Percentiles rank a stretch among this genome's conserved stretches.
Evolutionary conservation across 2,888 invertebrate genomes (phyloP).

Genomic region (Sarcophaga rosellei): DNA sequence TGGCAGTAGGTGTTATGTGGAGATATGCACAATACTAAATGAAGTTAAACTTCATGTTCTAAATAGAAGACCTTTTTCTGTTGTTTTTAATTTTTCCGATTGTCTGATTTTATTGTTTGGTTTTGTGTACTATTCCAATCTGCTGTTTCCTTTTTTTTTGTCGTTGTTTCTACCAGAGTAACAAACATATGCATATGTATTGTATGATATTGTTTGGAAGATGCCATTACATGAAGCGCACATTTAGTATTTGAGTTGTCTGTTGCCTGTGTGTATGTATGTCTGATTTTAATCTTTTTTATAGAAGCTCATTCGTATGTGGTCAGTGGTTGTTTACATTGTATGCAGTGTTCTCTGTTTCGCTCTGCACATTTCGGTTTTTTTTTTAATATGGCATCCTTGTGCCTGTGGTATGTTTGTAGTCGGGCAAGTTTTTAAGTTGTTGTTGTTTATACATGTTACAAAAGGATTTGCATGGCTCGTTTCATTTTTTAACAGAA

Average conservation of each 20-base stretch:
- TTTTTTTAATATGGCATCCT: neutral
- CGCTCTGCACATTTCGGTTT: neutral
- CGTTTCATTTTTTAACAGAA: constrained; percentile 67
- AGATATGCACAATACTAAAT: no score
- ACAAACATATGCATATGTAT: no score
- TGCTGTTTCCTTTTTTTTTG: constrained; percentile 15
- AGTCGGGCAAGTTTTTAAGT: neutral
- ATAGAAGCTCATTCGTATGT: constrained; percentile 62
- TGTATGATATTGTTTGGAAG: no score
- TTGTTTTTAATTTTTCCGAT: constrained; percentile 38
- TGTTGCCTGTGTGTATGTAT: neutral
- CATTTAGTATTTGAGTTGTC: neutral
- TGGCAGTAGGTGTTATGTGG: no score
- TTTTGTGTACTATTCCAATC: no score
- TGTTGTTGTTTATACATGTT: constrained; percentile 63
- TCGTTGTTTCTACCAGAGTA: neutral
- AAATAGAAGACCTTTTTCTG: neutral
- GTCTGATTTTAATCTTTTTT: neutral
- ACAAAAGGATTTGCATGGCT: constrained; percentile 71
- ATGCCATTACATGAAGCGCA: no score
- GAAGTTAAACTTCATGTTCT: no score
- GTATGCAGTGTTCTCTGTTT: constrained; percentile 29
- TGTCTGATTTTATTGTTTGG: constrained; percentile 47
- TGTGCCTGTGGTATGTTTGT: neutral
- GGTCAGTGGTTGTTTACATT: constrained; percentile 65